These are phyloP conservation scores for Allophyes oxyacanthae DNA, from an alignment of 2,888 invertebrate species.

Conservation along the genomic window DNA sequence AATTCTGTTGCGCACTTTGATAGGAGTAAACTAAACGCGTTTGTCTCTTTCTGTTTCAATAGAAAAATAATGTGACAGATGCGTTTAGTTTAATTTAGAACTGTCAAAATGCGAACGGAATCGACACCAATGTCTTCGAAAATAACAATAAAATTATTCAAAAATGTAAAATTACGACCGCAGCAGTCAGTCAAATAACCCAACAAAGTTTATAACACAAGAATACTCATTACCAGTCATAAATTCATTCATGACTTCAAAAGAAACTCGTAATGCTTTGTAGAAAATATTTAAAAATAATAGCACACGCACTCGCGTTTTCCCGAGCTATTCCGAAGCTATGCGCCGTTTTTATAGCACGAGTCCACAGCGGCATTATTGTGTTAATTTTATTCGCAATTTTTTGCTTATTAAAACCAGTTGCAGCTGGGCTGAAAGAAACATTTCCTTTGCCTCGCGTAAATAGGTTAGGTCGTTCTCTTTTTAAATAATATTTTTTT, in stretches of 20 bases:
- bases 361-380: constrained; percentile 52
- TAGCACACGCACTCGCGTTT: constrained; percentile 39
- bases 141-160: too few relatives aligned
- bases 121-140: too few relatives aligned
- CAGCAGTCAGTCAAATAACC: constrained; percentile 3
- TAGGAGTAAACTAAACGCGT: too few relatives aligned
- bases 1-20: too few relatives aligned
- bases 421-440: constrained; percentile 38
- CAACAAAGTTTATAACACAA: constrained; percentile 19
- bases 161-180: constrained; percentile 1
- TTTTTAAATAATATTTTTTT: constrained; percentile 18
- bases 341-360: constrained; percentile 62
- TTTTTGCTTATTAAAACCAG: constrained; percentile 44
- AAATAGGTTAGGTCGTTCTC: constrained; percentile 39
- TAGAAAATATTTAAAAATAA: constrained; percentile 48
- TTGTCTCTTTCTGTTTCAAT: too few relatives aligned
- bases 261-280: constrained; percentile 30
- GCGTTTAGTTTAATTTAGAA: too few relatives aligned
- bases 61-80: too few relatives aligned
- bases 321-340: constrained; percentile 56
- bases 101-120: too few relatives aligned
- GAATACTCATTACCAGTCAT: constrained; percentile 26
- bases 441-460: constrained; percentile 45
- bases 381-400: constrained; percentile 55
- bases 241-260: constrained; percentile 44